Conservation (phyloP, 2,888 invertebrate species). For the Hybos culiciformis region DNA sequence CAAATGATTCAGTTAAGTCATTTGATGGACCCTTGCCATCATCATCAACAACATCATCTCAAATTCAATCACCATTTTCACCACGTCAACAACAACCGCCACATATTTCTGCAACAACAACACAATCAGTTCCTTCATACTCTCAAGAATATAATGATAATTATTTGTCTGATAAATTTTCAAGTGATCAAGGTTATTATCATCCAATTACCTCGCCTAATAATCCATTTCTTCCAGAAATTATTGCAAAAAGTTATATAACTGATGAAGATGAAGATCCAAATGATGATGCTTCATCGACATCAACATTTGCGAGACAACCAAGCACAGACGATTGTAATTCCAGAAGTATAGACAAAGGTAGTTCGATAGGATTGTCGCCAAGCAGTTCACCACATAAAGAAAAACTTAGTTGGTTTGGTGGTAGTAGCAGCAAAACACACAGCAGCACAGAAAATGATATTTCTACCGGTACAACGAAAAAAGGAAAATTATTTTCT, state of each 20-base stretch:
- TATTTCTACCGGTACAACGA: too few relatives aligned
- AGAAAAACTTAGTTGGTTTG: constrained; percentile 11
- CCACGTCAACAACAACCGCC: constrained; percentile 5
- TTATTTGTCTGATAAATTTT: not conserved
- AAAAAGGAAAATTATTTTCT: constrained; percentile 28
- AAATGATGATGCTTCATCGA: constrained; percentile 8
- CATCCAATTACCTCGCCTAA: constrained; percentile 32
- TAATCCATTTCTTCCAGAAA: constrained; percentile 34
- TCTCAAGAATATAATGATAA: too few relatives aligned
- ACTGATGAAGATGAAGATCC: constrained; percentile 12
- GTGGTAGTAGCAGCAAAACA: too few relatives aligned
- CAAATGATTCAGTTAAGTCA: constrained; percentile 8
- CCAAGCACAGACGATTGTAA: not conserved
- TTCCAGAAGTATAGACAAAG: constrained; percentile 5
- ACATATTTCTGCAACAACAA: constrained; percentile 11
- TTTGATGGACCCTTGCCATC: constrained; percentile 2
- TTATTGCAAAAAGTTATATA: constrained; percentile 30
- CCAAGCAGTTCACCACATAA: too few relatives aligned
- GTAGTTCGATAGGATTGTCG: constrained; percentile 23
- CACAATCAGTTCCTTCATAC: constrained; percentile 3
- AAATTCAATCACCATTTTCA: not conserved
- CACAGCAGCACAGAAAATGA: too few relatives aligned
- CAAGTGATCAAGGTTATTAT: constrained; percentile 20
- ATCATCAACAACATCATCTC: not conserved
- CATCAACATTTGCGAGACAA: constrained; percentile 23